Conservation (phyloP, 2,888 invertebrate species). For the Chalcosyrphus nemorum region DNA sequence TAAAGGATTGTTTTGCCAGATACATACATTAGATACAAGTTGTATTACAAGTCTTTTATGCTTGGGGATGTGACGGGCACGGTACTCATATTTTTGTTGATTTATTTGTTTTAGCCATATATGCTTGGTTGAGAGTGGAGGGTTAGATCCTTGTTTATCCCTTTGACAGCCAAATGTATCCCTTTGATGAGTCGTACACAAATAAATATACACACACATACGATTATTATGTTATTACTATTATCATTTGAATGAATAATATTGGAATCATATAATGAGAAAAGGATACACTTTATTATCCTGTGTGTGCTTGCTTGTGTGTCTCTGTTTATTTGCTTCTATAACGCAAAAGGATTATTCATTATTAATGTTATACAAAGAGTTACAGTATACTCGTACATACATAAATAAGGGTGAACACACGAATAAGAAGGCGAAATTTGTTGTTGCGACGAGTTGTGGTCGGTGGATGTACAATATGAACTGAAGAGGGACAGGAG, state of each 20-base stretch:
- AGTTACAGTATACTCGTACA: no score
- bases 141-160: not conserved
- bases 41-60: not conserved
- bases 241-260: slow-evolving; percentile 37
- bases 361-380: slow-evolving; percentile 25
- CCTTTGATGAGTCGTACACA: slow-evolving; percentile 1
- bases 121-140: not conserved
- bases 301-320: not conserved
- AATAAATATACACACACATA: not conserved
- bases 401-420: no score
- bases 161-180: not conserved
- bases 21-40: not conserved
- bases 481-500: not conserved
- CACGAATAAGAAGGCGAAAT: no score
- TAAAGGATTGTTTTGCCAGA: not conserved
- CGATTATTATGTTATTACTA: slow-evolving; percentile 40
- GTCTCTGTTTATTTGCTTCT: not conserved
- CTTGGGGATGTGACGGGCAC: not conserved
- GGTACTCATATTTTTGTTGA: not conserved
- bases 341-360: slow-evolving; percentile 39
- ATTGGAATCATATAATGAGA: slow-evolving; percentile 11
- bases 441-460: no score
- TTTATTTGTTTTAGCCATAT: slow-evolving; percentile 2
- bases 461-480: not conserved
- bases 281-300: slow-evolving; percentile 19